A percentile compares a stretch with the other conserved stretches of the same genome.
Conservation (phyloP, 2,797 vertebrate genomes). For the Channa striata region DNA sequence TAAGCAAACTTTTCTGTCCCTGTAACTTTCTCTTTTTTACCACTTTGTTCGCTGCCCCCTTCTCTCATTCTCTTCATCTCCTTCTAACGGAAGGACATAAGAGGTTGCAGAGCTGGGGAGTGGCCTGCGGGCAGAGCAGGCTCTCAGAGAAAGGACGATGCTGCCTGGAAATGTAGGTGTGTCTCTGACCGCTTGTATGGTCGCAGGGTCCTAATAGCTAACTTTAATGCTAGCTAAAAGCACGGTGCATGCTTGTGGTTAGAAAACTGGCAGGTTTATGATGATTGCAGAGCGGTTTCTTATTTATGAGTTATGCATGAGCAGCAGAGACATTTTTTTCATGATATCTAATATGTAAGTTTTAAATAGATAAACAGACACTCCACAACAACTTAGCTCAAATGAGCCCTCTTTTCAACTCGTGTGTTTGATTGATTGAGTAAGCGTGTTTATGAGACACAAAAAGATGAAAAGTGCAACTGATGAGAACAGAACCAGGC, state of each 20-base stretch:
- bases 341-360: neutral
- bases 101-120: constrained; percentile 44
- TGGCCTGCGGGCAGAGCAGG: constrained; percentile 47
- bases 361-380: neutral
- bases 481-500: no score
- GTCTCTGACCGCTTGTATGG: neutral
- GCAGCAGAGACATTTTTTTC: neutral
- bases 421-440: no score
- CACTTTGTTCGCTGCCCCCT: constrained; percentile 11
- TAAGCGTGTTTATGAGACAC: no score
- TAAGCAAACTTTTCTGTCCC: constrained; percentile 1
- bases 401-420: no score
- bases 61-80: neutral
- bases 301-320: neutral
- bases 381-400: no score
- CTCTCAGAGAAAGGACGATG: constrained; percentile 27
- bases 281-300: neutral
- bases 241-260: constrained; percentile 2
- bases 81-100: constrained; percentile 47
- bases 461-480: no score
- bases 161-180: constrained; percentile 20
- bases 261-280: neutral
- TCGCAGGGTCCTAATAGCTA: neutral
- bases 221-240: constrained; percentile 15
- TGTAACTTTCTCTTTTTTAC: constrained; percentile 5